Conservation (phyloP, 1,140 invertebrate genomes). For the Stegodyphus mimosarum region DNA sequence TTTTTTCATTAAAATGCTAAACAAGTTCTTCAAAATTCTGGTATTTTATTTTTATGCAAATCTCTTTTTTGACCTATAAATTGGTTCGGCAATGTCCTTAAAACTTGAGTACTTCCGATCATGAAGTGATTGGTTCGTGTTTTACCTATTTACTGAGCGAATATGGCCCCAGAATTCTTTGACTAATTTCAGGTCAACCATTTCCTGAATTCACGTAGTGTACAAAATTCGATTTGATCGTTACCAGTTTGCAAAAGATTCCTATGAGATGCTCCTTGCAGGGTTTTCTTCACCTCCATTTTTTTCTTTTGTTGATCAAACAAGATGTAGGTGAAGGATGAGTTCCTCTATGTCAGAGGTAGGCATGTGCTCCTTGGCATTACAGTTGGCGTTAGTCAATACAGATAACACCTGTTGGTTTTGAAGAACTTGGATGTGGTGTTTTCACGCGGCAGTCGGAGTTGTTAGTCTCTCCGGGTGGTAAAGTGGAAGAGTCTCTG, state of each 20-base stretch:
- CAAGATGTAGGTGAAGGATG: conserved; percentile 49
- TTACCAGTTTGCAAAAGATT: conserved; percentile 31
- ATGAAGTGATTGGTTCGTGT: no score
- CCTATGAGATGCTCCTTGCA: conserved; percentile 13
- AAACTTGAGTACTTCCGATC: no score
- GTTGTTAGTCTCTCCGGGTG: conserved; percentile 54
- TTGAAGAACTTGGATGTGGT: conserved; percentile 56
- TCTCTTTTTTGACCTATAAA: no score
- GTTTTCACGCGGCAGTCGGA: conserved; percentile 48
- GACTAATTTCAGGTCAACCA: neutral
- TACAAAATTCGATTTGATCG: neutral
- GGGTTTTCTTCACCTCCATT: conserved; percentile 24
- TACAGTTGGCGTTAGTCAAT: conserved; percentile 53
- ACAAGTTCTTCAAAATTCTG: no score
- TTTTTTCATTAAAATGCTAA: no score
- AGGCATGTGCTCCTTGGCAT: conserved; percentile 52
- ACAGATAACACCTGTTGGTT: conserved; percentile 53
- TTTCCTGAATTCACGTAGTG: neutral
- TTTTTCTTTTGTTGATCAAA: conserved; percentile 53
- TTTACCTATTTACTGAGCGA: no score
- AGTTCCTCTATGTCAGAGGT: conserved; percentile 1
- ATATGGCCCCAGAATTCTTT: neutral
- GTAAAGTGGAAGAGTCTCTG: conserved; percentile 43
- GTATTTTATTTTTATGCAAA: no score
- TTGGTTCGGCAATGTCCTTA: no score